Percentiles rank a stretch among this genome's conserved stretches.
These are phyloP conservation scores for Harpalus rufipes DNA, from an alignment of 2,888 invertebrate species.

Conservation along the genomic window DNA sequence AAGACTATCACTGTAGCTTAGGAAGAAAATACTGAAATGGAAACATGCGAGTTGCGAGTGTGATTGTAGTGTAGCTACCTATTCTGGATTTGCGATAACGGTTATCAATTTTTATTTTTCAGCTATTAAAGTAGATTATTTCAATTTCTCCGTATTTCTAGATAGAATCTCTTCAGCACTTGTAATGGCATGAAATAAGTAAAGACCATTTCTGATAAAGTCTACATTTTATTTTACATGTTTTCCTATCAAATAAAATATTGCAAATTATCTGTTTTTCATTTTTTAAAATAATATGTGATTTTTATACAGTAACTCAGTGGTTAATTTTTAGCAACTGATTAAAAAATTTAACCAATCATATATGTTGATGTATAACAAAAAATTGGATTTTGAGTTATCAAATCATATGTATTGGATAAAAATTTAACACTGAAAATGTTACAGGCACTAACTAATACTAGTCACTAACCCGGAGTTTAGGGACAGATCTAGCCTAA, in stretches of 20 bases:
- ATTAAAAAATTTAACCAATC: too few relatives aligned
- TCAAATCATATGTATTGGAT: too few relatives aligned
- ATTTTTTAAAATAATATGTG: too few relatives aligned
- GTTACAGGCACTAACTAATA: too few relatives aligned
- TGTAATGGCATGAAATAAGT: background rate
- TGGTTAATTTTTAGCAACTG: too few relatives aligned
- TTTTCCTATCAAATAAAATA: background rate
- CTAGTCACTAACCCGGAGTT: too few relatives aligned
- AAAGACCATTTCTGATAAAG: background rate
- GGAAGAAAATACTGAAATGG: slow-evolving; percentile 59
- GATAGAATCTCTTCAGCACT: slow-evolving; percentile 20
- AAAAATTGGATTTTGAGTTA: too few relatives aligned
- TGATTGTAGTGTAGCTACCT: slow-evolving; percentile 53
- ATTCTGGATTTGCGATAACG: slow-evolving; percentile 48
- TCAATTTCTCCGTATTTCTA: slow-evolving; percentile 29
- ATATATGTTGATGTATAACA: too few relatives aligned
- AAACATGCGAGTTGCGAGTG: slow-evolving; percentile 26
- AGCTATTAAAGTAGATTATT: slow-evolving; percentile 31
- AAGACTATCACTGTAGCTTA: slow-evolving; percentile 57
- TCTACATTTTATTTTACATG: background rate
- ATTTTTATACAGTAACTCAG: too few relatives aligned
- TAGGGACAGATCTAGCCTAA: too few relatives aligned
- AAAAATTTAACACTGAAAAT: too few relatives aligned
- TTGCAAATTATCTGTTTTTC: background rate
- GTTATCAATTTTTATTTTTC: slow-evolving; percentile 43